Evolutionary conservation across 1,140 invertebrate genomes (phyloP).

Genomic region (Saxidomus purpurata): DNA sequence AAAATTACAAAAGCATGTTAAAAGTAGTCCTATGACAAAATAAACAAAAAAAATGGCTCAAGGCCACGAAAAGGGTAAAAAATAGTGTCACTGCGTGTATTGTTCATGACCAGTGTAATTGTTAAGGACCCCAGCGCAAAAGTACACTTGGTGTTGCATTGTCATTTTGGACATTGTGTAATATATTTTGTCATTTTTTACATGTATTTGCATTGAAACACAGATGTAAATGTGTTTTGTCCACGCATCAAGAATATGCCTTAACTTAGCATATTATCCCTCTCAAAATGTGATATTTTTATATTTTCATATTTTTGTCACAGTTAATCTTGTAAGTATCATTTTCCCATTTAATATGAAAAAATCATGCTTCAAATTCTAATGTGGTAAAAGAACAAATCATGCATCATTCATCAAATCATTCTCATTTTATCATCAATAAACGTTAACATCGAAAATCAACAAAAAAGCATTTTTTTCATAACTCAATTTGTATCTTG

Average conservation of each 20-base stretch:
- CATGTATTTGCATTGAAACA: slow-evolving; percentile 19
- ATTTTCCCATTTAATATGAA: background rate
- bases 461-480: background rate
- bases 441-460: background rate
- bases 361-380: slow-evolving; percentile 24
- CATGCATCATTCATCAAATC: background rate
- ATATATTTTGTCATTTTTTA: slow-evolving; percentile 29
- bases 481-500: background rate
- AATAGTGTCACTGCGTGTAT: background rate
- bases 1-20: slow-evolving; percentile 48
- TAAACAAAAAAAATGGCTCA: background rate
- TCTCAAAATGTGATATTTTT: slow-evolving; percentile 52
- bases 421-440: background rate
- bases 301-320: slow-evolving; percentile 31
- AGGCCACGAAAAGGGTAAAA: slow-evolving; percentile 3
- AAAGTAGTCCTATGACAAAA: slow-evolving; percentile 10
- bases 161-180: slow-evolving; percentile 18
- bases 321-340: background rate
- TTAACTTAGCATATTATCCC: slow-evolving; percentile 33
- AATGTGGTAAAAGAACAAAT: background rate
- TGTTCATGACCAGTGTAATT: background rate
- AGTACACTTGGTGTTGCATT: background rate
- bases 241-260: slow-evolving; percentile 35
- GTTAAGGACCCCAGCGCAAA: background rate
- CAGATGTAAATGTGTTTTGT: slow-evolving; percentile 6